Evolutionary conservation across 2,888 invertebrate genomes (phyloP).

Genomic region (Pimpla rufipes): DNA sequence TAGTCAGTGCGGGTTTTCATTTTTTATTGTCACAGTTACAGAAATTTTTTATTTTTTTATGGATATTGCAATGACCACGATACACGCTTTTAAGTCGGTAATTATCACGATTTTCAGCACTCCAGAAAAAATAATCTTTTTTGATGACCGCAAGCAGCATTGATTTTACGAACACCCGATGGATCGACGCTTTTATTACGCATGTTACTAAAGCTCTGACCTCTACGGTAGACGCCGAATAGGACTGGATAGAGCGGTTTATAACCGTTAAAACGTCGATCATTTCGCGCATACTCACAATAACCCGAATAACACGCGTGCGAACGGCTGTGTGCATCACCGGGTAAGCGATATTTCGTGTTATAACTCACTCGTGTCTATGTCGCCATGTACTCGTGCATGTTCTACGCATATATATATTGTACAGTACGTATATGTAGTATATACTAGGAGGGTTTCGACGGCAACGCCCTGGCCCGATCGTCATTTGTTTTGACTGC

Average conservation of each 20-base stretch:
- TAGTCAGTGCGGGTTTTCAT: no score
- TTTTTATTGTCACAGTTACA: no score
- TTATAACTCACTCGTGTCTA: constrained; percentile 75
- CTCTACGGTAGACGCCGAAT: background rate
- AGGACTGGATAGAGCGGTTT: constrained; percentile 19
- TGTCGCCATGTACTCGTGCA: constrained; percentile 66
- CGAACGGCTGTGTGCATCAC: constrained; percentile 62
- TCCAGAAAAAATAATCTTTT: background rate
- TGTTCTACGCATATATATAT: no score
- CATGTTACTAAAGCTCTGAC: background rate
- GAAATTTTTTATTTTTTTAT: no score
- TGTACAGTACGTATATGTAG: background rate
- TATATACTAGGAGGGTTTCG: background rate
- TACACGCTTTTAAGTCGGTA: no score
- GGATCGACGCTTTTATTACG: background rate
- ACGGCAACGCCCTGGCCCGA: background rate
- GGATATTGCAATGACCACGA: no score
- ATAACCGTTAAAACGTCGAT: constrained; percentile 34
- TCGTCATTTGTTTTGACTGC: background rate
- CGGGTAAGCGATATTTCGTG: constrained; percentile 77
- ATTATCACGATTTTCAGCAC: no score
- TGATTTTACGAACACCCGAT: background rate
- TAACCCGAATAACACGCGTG: background rate
- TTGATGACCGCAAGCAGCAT: background rate
- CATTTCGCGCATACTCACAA: constrained; percentile 27